A percentile compares a stretch with the other conserved stretches of the same genome.
These are phyloP conservation scores for Steatornis caripensis DNA, from an alignment of 2,113 vertebrate genomes.

Conservation along the genomic window DNA sequence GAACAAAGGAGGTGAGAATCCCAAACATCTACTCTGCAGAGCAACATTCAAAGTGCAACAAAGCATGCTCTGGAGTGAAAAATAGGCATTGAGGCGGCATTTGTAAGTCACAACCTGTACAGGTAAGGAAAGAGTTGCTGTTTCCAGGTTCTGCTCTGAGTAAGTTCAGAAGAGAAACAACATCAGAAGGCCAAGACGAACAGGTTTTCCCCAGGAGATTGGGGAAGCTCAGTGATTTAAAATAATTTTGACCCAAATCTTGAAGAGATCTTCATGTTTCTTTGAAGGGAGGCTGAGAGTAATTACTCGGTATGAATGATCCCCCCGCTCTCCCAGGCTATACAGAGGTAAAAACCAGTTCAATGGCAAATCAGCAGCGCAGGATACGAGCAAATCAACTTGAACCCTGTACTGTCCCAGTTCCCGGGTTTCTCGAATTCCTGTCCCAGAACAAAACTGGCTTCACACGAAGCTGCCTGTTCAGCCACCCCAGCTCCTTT, in stretches of 20 bases:
- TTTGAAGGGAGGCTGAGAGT: neutral
- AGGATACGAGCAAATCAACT: neutral
- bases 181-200: neutral
- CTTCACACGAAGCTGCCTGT: neutral
- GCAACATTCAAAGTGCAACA: fast-evolving
- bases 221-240: neutral
- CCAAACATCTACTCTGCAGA: neutral
- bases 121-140: neutral
- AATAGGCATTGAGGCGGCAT: fast-evolving
- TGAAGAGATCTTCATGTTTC: fast-evolving
- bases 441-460: neutral
- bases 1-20: neutral
- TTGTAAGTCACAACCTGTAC: neutral
- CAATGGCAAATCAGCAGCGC: neutral
- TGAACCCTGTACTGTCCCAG: neutral
- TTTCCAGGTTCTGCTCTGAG: neutral
- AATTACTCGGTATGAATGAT: neutral
- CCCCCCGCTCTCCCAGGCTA: neutral
- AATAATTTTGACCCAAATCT: neutral
- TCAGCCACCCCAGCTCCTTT: neutral
- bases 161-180: neutral
- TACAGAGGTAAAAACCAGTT: neutral
- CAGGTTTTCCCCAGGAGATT: neutral
- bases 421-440: neutral
- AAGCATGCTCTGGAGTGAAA: fast-evolving